These are phyloP conservation scores for Caenorhabditis zanzibari DNA, from an alignment of 2,888 invertebrate genomes.

Conservation along the genomic window DNA sequence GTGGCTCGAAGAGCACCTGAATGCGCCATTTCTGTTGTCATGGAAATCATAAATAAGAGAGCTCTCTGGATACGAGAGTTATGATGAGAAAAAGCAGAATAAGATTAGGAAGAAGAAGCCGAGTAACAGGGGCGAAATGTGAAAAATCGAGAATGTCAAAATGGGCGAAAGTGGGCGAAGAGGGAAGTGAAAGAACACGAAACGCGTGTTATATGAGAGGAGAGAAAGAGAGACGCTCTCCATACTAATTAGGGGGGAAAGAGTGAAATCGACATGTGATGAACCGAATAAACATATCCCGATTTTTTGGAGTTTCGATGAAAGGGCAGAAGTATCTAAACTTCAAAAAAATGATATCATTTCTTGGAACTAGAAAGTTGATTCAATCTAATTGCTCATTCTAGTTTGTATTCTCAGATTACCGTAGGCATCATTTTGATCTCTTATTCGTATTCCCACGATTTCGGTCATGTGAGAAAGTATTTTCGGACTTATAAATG, in stretches of 20 bases:
- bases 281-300: neutral
- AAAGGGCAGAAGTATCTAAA: neutral
- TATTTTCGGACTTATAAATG: neutral
- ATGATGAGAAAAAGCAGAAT: slow-evolving; percentile 1
- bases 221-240: slow-evolving; percentile 17
- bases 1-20: slow-evolving; percentile 22
- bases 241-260: slow-evolving; percentile 34
- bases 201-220: neutral
- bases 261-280: slow-evolving; percentile 10
- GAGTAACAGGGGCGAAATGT: neutral
- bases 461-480: too few species aligned
- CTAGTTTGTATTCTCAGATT: too few species aligned
- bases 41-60: slow-evolving; percentile 4
- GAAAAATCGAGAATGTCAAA: slow-evolving; percentile 30
- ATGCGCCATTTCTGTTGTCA: slow-evolving; percentile 15
- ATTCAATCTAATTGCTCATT: too few species aligned
- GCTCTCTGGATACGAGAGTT: neutral
- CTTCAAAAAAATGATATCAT: too few species aligned
- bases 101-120: slow-evolving; percentile 14
- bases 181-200: neutral
- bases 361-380: too few species aligned
- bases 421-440: too few species aligned
- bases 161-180: slow-evolving; percentile 13
- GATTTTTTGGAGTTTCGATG: neutral
- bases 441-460: too few species aligned